phyloP scores from a whole-genome alignment of 2,797 vertebrate genomes.

The Falco columbarius region DNA sequence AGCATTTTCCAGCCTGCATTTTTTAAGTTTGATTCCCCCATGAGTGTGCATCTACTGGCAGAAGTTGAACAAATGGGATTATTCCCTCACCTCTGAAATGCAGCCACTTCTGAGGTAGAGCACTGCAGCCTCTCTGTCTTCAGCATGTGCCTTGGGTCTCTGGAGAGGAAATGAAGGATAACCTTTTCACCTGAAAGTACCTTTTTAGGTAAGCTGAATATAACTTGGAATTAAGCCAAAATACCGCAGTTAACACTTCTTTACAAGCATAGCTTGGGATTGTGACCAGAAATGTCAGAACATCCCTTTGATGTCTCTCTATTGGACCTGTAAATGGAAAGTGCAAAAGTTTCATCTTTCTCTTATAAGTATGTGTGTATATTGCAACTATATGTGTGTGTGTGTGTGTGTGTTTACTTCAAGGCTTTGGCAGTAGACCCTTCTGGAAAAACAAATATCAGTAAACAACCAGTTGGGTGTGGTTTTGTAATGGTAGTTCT shows the following conservation, averaged over 20 bases:
- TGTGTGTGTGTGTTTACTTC: background rate
- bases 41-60: background rate
- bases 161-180: slow-evolving; percentile 15
- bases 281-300: slow-evolving; percentile 19
- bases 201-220: slow-evolving; percentile 22
- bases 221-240: slow-evolving; percentile 7
- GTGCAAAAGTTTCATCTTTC: background rate
- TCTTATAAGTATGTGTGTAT: background rate
- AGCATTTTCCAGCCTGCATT: slow-evolving; percentile 12
- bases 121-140: background rate
- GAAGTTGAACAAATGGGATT: slow-evolving; percentile 27
- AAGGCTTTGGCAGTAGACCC: background rate
- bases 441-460: background rate
- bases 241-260: background rate
- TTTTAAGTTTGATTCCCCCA: slow-evolving; percentile 5
- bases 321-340: background rate
- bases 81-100: slow-evolving; percentile 40
- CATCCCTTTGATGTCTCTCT: background rate
- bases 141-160: background rate
- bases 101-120: slow-evolving; percentile 29
- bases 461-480: background rate
- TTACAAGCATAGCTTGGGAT: background rate
- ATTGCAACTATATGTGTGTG: background rate
- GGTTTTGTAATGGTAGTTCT: background rate
- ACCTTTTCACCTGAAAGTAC: slow-evolving; percentile 48